Base-by-base conservation (phyloP, 2,888 invertebrate genomes). In the Lasioglossum morio region DNA sequence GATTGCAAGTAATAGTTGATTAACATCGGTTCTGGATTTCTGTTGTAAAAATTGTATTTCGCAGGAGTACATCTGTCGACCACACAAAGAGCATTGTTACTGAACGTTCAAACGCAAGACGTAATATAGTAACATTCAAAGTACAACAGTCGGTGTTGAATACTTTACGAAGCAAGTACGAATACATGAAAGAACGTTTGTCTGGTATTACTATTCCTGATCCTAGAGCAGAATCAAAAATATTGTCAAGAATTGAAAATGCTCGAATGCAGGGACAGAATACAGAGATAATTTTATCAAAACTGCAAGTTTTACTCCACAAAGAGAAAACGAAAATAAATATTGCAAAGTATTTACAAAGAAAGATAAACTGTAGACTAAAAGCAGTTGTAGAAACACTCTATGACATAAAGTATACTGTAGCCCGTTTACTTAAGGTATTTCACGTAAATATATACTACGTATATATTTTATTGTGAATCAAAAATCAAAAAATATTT, bases 361-460 rank as follows among this genome's bases (percentile, higher is more conserved):
- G 63, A 8, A 85, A 78, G 82, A 73, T 88, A 12, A 77, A 83
- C 30, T 70, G 79, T 4, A 88, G 88, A 79, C 72, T 92, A 40
- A 88, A 89, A 70, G 89, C 88, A 66, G 80, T 87, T 60, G 73
- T 85, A 4, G 83, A 92, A 1, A 87, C 82, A 43, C 72, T 93
- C 30, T 90, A 90, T 66, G 92, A 92, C 43, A 19, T 93, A 2
- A 94, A 93, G 88, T 92, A 91, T 77, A 85, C 81, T 14, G 87
- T 92, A 76, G 86, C 88, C 4, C 92, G 92, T 77, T 91, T 91
- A n/a, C 81, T 93, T 19, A 73, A 89, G 89, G 94, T 94, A 91
- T 78, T 34, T 46, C 27, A 66, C 14, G 53, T 63, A 72, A 74
- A 72, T 0, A 63, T 12, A 19, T 73, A 57, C n/a, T 14, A 34